These are phyloP conservation scores for Castor canadensis DNA, from an alignment of 2,113 vertebrate species.

Conservation along the genomic window DNA sequence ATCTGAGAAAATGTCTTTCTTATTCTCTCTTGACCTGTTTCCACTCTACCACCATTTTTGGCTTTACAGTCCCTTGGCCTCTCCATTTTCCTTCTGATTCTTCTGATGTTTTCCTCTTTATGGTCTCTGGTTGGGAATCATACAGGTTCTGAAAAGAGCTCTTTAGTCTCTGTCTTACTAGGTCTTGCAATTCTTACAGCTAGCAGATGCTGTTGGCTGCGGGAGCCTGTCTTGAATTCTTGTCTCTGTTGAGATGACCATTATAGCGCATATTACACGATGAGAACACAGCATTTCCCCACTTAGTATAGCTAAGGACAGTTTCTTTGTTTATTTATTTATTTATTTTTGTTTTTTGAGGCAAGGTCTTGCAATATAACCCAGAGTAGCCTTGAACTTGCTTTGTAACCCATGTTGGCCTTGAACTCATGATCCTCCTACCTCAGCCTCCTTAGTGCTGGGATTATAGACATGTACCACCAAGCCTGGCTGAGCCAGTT, in stretches of 20 bases:
- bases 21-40: background rate
- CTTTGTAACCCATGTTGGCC: no score
- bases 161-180: background rate
- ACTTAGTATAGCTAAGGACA: background rate
- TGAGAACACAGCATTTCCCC: background rate
- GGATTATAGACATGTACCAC: no score
- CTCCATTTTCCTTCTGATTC: conserved; percentile 2
- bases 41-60: background rate
- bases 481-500: background rate
- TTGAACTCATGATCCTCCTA: no score
- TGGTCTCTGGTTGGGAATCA: background rate
- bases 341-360: no score
- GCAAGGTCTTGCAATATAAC: no score
- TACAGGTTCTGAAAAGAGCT: background rate
- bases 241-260: background rate
- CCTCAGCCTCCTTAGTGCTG: no score
- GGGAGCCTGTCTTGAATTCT: background rate
- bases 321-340: no score
- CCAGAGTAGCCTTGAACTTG: no score
- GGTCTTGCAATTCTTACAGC: background rate
- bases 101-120: conserved; percentile 23
- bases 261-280: background rate
- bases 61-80: background rate
- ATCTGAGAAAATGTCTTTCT: conserved; percentile 20
- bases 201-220: background rate